phyloP scores from a whole-genome alignment of 2,888 invertebrate genomes.

The Biston stratarius region DNA sequence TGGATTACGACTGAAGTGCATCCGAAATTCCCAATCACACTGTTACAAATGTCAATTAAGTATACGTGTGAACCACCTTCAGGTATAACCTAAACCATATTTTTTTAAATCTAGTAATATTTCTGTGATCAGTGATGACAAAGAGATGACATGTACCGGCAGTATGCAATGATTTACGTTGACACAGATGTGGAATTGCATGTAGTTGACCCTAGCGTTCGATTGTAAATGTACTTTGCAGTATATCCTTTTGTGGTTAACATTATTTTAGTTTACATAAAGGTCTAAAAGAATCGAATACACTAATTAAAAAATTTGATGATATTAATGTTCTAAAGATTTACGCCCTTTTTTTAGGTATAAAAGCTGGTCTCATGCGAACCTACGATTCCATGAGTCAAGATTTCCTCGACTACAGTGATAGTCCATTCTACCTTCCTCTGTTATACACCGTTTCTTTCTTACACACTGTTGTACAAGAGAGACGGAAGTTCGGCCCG shows the following conservation, averaged over 20 bases:
- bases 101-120: background rate
- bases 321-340: too few relatives aligned
- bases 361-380: conserved; percentile 93
- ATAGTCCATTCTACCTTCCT: conserved; percentile 92
- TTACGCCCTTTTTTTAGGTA: conserved; percentile 77
- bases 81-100: conserved; percentile 78
- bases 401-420: conserved; percentile 94
- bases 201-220: too few relatives aligned
- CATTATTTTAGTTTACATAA: background rate
- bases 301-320: too few relatives aligned
- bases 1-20: conserved; percentile 97
- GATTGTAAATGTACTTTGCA: too few relatives aligned
- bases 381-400: conserved; percentile 94
- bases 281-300: too few relatives aligned
- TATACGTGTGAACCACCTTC: conserved; percentile 96
- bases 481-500: conserved; percentile 94
- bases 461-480: conserved; percentile 94
- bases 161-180: too few relatives aligned
- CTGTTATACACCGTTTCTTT: conserved; percentile 94
- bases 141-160: too few relatives aligned
- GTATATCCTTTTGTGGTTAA: too few relatives aligned
- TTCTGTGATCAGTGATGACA: too few relatives aligned
- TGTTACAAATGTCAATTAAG: conserved; percentile 94
- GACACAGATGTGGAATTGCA: too few relatives aligned
- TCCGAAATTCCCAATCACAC: conserved; percentile 91